Evolutionary conservation across 2,797 vertebrate genomes (phyloP).

Genomic region (Pantherophis vulpinus): DNA sequence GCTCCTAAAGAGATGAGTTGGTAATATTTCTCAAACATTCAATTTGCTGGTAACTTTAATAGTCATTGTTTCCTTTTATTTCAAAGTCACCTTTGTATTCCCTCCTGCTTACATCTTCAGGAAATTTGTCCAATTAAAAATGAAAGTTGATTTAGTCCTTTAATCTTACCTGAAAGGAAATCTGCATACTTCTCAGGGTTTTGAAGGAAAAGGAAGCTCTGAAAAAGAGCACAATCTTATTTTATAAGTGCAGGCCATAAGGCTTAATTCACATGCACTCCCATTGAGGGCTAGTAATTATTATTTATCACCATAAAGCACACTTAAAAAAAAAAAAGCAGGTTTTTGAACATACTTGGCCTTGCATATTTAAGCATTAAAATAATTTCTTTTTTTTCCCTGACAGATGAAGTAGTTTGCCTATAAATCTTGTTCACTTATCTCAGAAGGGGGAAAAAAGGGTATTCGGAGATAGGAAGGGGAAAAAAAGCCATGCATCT

Average conservation of each 20-base stretch:
- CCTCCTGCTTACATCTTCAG: not conserved
- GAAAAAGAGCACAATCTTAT: not conserved
- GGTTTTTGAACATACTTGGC: not conserved
- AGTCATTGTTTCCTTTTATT: not conserved
- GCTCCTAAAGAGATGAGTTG: not conserved
- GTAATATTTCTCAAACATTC: not conserved
- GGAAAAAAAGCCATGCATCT: not conserved
- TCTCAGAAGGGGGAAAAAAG: not conserved
- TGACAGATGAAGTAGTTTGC: conserved; percentile 13
- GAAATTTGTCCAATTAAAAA: not conserved
- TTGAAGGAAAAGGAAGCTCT: not conserved
- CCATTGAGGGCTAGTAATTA: not conserved
- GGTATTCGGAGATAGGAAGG: not conserved
- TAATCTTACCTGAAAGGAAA: not conserved
- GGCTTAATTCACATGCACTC: not conserved
- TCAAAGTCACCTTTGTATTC: not conserved
- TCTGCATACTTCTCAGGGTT: not conserved
- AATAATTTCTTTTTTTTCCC: not conserved
- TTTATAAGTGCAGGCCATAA: not conserved
- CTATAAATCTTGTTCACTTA: not conserved
- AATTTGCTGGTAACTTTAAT: not conserved
- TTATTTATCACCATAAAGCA: not conserved
- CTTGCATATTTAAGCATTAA: not conserved
- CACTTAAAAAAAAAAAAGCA: not conserved
- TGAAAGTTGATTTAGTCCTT: not conserved